Evolutionary conservation across 2,888 invertebrate species (phyloP).

Genomic region (Junonia oenone): DNA sequence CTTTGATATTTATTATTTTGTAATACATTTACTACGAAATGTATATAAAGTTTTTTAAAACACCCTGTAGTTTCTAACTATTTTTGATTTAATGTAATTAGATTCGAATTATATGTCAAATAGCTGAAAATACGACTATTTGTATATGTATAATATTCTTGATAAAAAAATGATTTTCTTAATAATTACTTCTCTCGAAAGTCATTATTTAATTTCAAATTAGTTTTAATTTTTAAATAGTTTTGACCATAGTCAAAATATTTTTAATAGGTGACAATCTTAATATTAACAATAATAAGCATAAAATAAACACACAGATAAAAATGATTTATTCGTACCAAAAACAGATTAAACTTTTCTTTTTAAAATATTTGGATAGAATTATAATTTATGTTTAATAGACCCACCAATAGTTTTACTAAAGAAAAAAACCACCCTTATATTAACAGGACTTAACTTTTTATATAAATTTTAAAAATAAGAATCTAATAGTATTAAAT

Average conservation of each 20-base stretch:
- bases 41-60: not conserved
- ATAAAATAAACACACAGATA: not conserved
- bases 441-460: not conserved
- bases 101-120: not conserved
- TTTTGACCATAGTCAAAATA: too few relatives aligned
- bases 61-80: not conserved
- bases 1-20: not conserved
- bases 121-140: not conserved
- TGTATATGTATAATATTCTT: not conserved
- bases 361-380: not conserved
- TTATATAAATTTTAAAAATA: slow-evolving; percentile 3
- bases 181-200: not conserved
- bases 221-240: not conserved
- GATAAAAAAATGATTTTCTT: not conserved
- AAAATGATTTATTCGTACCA: not conserved
- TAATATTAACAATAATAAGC: too few relatives aligned
- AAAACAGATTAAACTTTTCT: not conserved
- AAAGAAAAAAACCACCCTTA: slow-evolving; percentile 1
- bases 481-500: slow-evolving; percentile 19
- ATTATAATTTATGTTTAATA: slow-evolving; percentile 4
- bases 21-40: not conserved
- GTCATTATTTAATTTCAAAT: not conserved
- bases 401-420: slow-evolving; percentile 5
- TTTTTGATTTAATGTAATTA: slow-evolving; percentile 13
- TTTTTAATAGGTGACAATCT: too few relatives aligned